Conservation (phyloP, 2,888 invertebrate species). For the Mimas tiliae region DNA sequence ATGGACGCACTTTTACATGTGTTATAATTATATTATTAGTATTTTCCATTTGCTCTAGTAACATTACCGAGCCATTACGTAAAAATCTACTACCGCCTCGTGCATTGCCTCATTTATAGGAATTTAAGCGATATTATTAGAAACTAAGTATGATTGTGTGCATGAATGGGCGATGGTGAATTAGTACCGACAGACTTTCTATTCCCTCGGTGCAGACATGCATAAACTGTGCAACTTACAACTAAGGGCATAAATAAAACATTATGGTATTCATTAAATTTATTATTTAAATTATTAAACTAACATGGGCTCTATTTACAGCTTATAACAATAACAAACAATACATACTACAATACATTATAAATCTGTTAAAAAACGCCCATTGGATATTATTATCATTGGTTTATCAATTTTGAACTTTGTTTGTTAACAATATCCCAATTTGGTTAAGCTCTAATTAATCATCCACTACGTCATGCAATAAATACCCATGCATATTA, state of each 20-base stretch:
- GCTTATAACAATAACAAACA: conserved; percentile 48
- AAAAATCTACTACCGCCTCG: not conserved
- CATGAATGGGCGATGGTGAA: conserved; percentile 27
- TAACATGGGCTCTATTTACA: conserved; percentile 72
- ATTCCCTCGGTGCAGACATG: conserved; percentile 49
- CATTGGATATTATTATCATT: conserved; percentile 1
- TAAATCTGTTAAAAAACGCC: conserved; percentile 26
- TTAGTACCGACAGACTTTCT: conserved; percentile 36
- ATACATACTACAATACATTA: conserved; percentile 31
- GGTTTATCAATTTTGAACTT: conserved; percentile 7
- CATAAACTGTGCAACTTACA: conserved; percentile 47
- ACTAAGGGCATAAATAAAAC: conserved; percentile 69
- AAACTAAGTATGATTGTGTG: conserved; percentile 12
- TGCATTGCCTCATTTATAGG: conserved; percentile 26
- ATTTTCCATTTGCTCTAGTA: no score
- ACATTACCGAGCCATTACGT: not conserved
- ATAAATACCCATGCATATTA: conserved; percentile 67
- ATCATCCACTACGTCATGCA: conserved; percentile 58
- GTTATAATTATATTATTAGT: no score
- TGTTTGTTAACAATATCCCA: conserved; percentile 27
- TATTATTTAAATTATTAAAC: conserved; percentile 69
- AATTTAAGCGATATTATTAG: conserved; percentile 34
- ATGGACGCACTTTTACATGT: no score
- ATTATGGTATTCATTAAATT: conserved; percentile 62
- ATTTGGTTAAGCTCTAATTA: conserved; percentile 43